Evolutionary conservation across 2,113 vertebrate species (phyloP), one percentile per base, ranked within the genome.

Genomic region (Oenanthe oenanthe): DNA sequence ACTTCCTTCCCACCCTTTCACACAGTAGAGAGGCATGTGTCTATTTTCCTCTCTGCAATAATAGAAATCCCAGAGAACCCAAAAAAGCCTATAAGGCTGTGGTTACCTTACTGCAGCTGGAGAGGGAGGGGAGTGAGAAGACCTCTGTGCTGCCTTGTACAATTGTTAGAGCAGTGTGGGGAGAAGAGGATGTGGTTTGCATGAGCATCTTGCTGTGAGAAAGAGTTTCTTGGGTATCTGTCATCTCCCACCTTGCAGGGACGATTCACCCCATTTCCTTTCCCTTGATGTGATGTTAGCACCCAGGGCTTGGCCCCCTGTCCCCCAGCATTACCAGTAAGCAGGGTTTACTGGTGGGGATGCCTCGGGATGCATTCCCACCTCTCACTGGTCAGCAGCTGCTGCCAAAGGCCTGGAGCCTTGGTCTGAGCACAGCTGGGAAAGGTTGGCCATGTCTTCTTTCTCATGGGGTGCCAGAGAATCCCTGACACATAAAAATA

Each of bases 141-240:
- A 34, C 28, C 17, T 56, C 43, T 2, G 0, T 29, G 53, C n/a
- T 0, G 0, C 73, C 56, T 91, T 7, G 26, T 65, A 34, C 11
- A 31, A 40, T 82, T 10, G 1, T 56, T 20, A 16, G 54, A 53
- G 62, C 11, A 5, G 58, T 0, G 1, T 19, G 61, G 36, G 24
- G 62, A 75, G 79, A 14, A 47, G 79, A 96, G 97, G 97, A 97
- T 95, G 96, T 97, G 97, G 96, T 97, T 93, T 90, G 47, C n/a
- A 22, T 0, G 0, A 81, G 31, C 62, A 81, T 29, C 42, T 77
- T 12, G 4, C 74, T 79, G 14, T 40, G 42, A 57, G 40, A 50
- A 36, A 61, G 62, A 6, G 31, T 63, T 95, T 80, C 48, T 89
- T 0, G 7, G 17, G 57, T 77, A 40, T 80, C 65, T 1, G 2